Percentiles rank a stretch among this genome's conserved stretches.
Evolutionary conservation across 1,140 invertebrate genomes (phyloP).

Genomic region (Drosophila truncata): DNA sequence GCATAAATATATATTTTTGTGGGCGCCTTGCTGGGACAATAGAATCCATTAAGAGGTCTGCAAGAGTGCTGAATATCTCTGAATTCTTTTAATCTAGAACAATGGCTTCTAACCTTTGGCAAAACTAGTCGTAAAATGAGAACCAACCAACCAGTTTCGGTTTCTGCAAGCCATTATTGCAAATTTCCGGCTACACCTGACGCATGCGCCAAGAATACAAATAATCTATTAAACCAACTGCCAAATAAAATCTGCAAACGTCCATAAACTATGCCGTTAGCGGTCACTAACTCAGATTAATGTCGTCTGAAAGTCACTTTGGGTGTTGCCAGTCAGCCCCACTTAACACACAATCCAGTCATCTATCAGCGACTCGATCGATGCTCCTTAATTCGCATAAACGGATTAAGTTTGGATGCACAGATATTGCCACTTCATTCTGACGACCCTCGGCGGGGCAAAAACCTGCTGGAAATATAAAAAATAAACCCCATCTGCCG

Average conservation of each 20-base stretch:
- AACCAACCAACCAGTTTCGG: conserved; percentile 39
- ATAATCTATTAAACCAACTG: conserved; percentile 17
- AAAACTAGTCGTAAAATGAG: conserved; percentile 28
- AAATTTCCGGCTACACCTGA: conserved; percentile 60
- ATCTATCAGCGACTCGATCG: not conserved
- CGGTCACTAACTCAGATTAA: conserved; percentile 28
- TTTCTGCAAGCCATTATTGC: conserved; percentile 33
- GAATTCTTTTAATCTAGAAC: conserved; percentile 26
- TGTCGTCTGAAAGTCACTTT: conserved; percentile 32
- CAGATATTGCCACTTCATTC: conserved; percentile 32
- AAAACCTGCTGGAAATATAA: conserved; percentile 19
- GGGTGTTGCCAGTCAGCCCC: conserved; percentile 7
- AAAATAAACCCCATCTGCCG: conserved; percentile 6
- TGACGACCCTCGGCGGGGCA: conserved; percentile 39
- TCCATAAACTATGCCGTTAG: conserved; percentile 41
- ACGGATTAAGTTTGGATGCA: conserved; percentile 34
- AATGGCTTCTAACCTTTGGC: conserved; percentile 45
- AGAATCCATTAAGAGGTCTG: conserved; percentile 9
- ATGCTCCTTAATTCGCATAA: conserved; percentile 28
- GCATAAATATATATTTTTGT: conserved; percentile 1
- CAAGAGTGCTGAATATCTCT: conserved; percentile 1
- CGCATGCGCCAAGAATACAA: conserved; percentile 23
- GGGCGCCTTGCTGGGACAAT: conserved; percentile 20
- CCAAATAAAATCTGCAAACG: conserved; percentile 24
- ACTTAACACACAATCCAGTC: not conserved